Evolutionary conservation across 2,113 vertebrate genomes (phyloP).

Genomic region (Procavia capensis): DNA sequence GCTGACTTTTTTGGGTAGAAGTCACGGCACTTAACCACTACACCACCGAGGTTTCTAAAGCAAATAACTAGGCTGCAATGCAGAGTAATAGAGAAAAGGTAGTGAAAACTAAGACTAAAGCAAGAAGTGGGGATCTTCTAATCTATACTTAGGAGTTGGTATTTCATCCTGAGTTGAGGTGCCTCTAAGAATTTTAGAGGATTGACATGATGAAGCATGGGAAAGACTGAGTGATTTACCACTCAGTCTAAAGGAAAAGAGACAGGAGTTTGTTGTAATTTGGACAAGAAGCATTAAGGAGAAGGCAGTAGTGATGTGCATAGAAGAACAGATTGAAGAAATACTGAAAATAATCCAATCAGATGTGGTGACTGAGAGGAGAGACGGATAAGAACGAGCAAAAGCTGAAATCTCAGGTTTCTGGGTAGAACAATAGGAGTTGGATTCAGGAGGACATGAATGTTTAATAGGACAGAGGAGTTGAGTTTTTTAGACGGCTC

Average conservation of each 20-base stretch:
- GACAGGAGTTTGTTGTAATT: not conserved
- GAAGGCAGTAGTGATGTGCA: not conserved
- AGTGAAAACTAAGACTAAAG: not conserved
- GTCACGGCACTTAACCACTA: no score
- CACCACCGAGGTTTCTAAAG: no score
- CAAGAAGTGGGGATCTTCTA: not conserved
- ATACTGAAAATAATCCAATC: not conserved
- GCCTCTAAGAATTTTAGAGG: not conserved
- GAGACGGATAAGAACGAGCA: not conserved
- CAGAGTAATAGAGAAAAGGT: not conserved
- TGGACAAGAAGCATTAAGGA: not conserved
- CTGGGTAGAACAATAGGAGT: not conserved
- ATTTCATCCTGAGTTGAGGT: not conserved
- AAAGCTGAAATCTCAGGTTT: not conserved
- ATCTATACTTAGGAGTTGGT: not conserved
- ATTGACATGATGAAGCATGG: not conserved
- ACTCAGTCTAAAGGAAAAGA: not conserved
- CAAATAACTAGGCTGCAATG: not conserved
- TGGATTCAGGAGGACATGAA: not conserved
- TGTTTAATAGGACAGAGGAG: not conserved
- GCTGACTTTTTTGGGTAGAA: no score
- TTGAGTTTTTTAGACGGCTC: not conserved
- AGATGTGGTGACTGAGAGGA: not conserved
- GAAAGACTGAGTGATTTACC: not conserved
- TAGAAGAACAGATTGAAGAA: not conserved